Evolutionary conservation across 2,888 invertebrate species (phyloP).

Genomic region (Drosophila nr. perissopoda): DNA sequence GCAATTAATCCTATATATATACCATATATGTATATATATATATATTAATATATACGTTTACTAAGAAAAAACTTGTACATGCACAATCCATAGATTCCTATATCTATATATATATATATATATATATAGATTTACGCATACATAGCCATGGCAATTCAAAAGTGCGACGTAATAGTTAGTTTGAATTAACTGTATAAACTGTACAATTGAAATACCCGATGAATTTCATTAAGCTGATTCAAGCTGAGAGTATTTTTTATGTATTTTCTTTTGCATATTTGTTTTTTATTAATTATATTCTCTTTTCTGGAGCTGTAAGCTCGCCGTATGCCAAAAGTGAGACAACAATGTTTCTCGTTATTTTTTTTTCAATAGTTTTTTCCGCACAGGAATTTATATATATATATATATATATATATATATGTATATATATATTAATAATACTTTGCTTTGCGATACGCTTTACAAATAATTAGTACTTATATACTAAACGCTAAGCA

Average conservation of each 20-base stretch:
- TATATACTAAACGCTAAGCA: slow-evolving; percentile 55
- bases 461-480: slow-evolving; percentile 61
- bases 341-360: slow-evolving; percentile 30
- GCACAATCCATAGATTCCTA: slow-evolving; percentile 21
- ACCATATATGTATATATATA: neutral
- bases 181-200: slow-evolving; percentile 20
- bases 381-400: slow-evolving; percentile 53
- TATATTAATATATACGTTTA: slow-evolving; percentile 2
- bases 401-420: slow-evolving; percentile 35
- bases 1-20: slow-evolving; percentile 21
- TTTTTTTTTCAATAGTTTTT: slow-evolving; percentile 22
- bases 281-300: slow-evolving; percentile 1
- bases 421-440: slow-evolving; percentile 63
- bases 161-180: slow-evolving; percentile 28
- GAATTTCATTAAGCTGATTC: slow-evolving; percentile 12
- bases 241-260: slow-evolving; percentile 13
- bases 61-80: slow-evolving; percentile 22
- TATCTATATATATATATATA: slow-evolving; percentile 4
- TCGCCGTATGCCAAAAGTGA: slow-evolving; percentile 19
- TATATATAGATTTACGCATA: slow-evolving; percentile 1
- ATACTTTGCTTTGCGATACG: slow-evolving; percentile 67
- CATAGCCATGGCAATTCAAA: slow-evolving; percentile 39
- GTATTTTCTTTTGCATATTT: neutral
- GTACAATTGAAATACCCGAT: slow-evolving; percentile 32
- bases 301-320: neutral